Conservation (phyloP, 30 jellyfish, hydroid and myxozoan genomes). For the Nemopilema nomurai region DNA sequence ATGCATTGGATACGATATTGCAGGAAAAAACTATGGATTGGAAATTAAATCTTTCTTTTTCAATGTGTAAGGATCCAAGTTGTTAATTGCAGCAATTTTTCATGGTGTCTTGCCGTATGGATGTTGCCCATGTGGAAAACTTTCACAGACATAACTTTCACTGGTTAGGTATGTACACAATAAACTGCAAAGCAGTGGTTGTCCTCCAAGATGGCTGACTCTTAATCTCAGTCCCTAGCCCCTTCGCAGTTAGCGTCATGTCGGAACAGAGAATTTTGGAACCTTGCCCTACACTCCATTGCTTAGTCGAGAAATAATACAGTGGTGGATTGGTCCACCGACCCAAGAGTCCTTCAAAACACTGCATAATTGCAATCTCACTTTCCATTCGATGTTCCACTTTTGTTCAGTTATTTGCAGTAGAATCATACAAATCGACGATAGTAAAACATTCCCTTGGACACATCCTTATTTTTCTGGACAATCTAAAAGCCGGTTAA, state of each 20-base stretch:
- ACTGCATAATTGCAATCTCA: no score
- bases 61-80: background rate
- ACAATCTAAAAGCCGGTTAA: no score
- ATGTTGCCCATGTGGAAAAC: background rate
- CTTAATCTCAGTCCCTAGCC: background rate
- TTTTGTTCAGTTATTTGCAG: no score
- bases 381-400: no score
- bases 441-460: no score
- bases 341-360: no score
- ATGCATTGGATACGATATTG: background rate
- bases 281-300: constrained; percentile 3
- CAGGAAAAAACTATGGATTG: background rate
- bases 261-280: background rate
- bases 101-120: background rate
- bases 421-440: no score
- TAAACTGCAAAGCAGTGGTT: background rate
- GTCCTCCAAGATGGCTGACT: background rate
- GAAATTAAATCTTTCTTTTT: background rate
- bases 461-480: no score
- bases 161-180: background rate
- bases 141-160: background rate
- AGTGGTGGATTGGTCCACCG: no score
- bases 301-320: no score
- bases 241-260: background rate
- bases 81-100: background rate